These are phyloP conservation scores for Lynx canadensis DNA, from an alignment of 2,113 vertebrate genomes.

Conservation along the genomic window DNA sequence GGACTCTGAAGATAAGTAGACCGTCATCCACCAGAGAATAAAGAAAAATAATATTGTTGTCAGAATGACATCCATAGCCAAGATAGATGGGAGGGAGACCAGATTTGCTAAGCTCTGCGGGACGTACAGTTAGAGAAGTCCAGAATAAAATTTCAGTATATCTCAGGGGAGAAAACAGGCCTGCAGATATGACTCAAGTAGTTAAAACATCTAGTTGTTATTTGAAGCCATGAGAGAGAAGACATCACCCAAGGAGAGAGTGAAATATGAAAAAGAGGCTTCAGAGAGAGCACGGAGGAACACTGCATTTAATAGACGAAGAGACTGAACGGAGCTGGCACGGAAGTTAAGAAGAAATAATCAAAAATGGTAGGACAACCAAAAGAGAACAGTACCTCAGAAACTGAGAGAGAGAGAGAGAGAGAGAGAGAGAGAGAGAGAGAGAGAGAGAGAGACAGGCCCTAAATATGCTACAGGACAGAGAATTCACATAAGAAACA, in stretches of 20 bases:
- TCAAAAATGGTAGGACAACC: background rate
- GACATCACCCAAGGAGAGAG: background rate
- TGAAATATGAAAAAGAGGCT: background rate
- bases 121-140: background rate
- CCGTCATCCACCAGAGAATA: background rate
- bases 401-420: background rate
- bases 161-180: background rate
- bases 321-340: background rate
- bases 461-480: background rate
- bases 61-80: background rate
- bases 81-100: background rate
- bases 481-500: background rate
- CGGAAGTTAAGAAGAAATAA: background rate
- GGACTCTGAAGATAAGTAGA: conserved; percentile 4
- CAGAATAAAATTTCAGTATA: background rate
- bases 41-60: background rate
- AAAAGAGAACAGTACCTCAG: background rate
- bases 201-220: background rate
- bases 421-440: background rate
- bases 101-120: background rate
- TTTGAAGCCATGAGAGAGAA: background rate
- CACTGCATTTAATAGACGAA: background rate
- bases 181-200: background rate
- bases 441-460: background rate
- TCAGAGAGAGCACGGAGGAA: background rate